These are phyloP conservation scores for Cosmia trapezina DNA, from an alignment of 2,888 invertebrate genomes.

Conservation along the genomic window DNA sequence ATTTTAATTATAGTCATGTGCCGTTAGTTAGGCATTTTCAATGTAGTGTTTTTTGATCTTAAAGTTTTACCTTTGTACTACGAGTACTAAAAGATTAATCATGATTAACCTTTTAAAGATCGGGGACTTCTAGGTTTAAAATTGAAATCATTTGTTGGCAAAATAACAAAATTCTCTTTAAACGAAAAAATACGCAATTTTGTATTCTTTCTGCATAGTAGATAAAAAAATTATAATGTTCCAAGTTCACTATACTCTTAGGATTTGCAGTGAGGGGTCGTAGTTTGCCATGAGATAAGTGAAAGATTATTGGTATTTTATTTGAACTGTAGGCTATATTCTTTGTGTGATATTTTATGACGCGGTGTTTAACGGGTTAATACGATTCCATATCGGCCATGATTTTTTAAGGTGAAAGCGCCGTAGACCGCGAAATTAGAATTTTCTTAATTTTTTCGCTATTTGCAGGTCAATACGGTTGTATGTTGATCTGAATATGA, in stretches of 20 bases:
- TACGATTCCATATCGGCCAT: conserved; percentile 18
- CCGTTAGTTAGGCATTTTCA: conserved; percentile 36
- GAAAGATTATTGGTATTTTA: background rate
- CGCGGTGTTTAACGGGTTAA: conserved; percentile 19
- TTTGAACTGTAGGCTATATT: background rate
- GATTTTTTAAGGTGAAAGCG: background rate
- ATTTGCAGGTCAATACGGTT: no score
- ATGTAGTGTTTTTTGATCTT: conserved; percentile 65
- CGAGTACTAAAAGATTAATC: conserved; percentile 19
- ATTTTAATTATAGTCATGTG: conserved; percentile 50
- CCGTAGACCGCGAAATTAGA: no score
- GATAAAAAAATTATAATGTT: background rate
- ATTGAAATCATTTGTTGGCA: background rate
- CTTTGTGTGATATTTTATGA: no score
- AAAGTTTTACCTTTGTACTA: conserved; percentile 36
- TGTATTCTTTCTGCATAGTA: background rate
- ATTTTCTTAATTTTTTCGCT: no score
- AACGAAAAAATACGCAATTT: background rate
- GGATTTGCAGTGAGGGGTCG: background rate
- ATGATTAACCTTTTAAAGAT: conserved; percentile 24
- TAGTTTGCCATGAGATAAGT: background rate
- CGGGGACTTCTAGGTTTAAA: background rate
- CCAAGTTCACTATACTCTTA: background rate
- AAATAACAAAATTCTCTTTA: background rate
- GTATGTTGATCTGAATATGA: no score